phyloP scores from a whole-genome alignment of 2,888 invertebrate species.

The Caenorhabditis uteleia region DNA sequence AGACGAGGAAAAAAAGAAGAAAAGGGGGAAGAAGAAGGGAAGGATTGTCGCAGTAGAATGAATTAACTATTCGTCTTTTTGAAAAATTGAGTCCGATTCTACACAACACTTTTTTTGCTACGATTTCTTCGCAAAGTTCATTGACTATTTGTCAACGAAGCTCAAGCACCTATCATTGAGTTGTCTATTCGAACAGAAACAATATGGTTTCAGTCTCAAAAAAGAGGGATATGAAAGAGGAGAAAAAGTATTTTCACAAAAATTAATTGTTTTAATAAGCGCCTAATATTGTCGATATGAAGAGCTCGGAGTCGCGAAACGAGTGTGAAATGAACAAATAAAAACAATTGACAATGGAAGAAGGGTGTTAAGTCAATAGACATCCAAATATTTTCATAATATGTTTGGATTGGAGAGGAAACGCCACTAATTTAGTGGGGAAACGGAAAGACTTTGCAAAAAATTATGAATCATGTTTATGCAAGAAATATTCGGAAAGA shows the following conservation, averaged over 20 bases:
- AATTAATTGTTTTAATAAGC: background rate
- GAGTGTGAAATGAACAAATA: constrained; percentile 39
- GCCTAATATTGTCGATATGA: constrained; percentile 20
- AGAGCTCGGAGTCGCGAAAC: constrained; percentile 28
- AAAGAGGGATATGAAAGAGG: constrained; percentile 12
- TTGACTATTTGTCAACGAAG: too few species aligned
- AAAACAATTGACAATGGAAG: constrained; percentile 41
- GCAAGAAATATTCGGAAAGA: background rate
- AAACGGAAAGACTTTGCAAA: background rate
- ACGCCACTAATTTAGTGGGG: too few species aligned
- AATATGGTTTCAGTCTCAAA: too few species aligned
- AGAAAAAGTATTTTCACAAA: constrained; percentile 2
- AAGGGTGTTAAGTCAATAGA: constrained; percentile 4
- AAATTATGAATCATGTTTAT: background rate
- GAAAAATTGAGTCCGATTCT: too few species aligned
- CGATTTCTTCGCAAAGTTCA: too few species aligned
- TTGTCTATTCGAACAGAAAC: too few species aligned
- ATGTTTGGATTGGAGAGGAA: too few species aligned
- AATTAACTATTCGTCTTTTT: too few species aligned
- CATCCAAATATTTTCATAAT: too few species aligned
- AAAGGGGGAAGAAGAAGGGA: background rate
- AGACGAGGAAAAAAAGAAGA: constrained; percentile 6
- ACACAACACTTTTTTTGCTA: too few species aligned
- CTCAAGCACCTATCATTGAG: too few species aligned
- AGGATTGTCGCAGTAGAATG: constrained; percentile 18